Evolutionary conservation across 1,140 invertebrate genomes (phyloP).

Genomic region (Xylocopa sonorina): DNA sequence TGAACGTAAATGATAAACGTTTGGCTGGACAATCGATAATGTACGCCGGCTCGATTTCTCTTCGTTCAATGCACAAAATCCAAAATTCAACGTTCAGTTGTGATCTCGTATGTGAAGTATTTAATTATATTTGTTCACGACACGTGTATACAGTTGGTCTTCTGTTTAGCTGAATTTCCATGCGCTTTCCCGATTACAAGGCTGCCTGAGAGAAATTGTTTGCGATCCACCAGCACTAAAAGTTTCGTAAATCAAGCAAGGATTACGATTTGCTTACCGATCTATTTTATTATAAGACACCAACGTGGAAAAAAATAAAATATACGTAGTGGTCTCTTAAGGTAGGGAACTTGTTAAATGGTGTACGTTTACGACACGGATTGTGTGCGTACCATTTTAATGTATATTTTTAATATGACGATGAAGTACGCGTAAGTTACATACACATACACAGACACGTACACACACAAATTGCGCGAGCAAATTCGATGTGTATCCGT

Average conservation of each 20-base stretch:
- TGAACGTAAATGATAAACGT: not conserved
- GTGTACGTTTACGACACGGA: constrained; percentile 65
- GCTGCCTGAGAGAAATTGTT: constrained; percentile 20
- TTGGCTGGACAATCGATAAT: not conserved
- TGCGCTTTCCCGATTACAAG: not conserved
- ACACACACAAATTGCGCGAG: constrained; percentile 13
- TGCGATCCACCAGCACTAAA: constrained; percentile 43
- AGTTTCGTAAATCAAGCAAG: constrained; percentile 52
- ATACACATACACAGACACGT: constrained; percentile 50
- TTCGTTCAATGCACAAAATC: constrained; percentile 30
- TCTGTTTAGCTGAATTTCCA: constrained; percentile 21
- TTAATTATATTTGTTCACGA: constrained; percentile 30
- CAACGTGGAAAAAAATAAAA: constrained; percentile 26
- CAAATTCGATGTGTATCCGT: constrained; percentile 47
- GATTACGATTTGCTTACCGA: constrained; percentile 68
- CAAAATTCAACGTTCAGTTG: not conserved
- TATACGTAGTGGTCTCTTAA: constrained; percentile 63
- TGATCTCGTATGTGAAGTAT: not conserved
- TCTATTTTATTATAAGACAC: constrained; percentile 69
- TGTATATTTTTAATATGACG: constrained; percentile 78
- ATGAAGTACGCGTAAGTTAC: constrained; percentile 63
- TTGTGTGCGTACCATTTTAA: constrained; percentile 73
- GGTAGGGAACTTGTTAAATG: constrained; percentile 67
- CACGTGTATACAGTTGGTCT: not conserved
- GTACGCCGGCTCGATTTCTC: not conserved